Base-by-base conservation (phyloP, 2,888 invertebrate species). In the Abrostola tripartita region DNA sequence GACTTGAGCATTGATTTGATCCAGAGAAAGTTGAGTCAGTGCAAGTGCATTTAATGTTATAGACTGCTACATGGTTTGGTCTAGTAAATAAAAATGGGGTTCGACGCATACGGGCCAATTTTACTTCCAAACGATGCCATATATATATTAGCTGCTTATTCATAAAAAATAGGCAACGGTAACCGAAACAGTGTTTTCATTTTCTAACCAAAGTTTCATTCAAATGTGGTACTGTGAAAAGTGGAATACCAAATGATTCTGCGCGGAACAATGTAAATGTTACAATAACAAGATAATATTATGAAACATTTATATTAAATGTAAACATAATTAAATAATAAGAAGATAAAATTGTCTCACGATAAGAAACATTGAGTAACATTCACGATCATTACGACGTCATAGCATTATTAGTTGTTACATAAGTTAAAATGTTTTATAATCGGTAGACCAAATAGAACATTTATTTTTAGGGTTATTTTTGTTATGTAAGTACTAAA, bases 271-370 rank as follows among this genome's bases (percentile, higher is more conserved):
- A 38, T 36, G 5, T 12, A 35, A 52, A 38, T 12, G 9, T 38
- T 6, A 37, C 8, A 12, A 40, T 37, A 40, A 24, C 49, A 41
- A 53, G 2, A 10, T 36, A 6, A 2, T 11, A 42, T 10, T 52
- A 35, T 12, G 7, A 47, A 37, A 60, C 47, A 6, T 8, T 52
- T 36, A 52, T 44, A 4, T 49, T 56, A 50, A 6, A 52, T 10
- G 50, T 11, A 9, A 64, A 44, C 40, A 57, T 44, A n/a, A 44
- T 56, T 14, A 53, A 8, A 53, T 47, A 52, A 49, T 50, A 57
- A 67, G 51, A 42, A 12, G 63, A 74, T 73, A 60, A 68, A 56
- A 55, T 49, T 52, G 53, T 42, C 51, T 42, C 41, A n/a, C 37
- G 54, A 73, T 60, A 73, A 55, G 8, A 40, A 54, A 56, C 56